phyloP scores from a whole-genome alignment of 2,888 invertebrate genomes.

The Blastobasis lacticolella region DNA sequence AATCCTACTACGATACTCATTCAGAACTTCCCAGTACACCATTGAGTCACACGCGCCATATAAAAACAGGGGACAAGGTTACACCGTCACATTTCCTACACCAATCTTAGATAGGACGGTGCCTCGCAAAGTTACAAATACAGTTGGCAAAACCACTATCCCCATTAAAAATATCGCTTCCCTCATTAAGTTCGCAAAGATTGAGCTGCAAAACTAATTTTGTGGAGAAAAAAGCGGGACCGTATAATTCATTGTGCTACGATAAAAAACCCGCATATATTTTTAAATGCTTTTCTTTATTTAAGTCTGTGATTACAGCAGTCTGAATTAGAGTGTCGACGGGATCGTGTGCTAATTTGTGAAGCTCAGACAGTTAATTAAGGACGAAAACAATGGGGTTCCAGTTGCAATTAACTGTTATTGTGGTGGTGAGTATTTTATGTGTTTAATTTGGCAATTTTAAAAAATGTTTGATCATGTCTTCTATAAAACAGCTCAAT shows the following conservation, averaged over 20 bases:
- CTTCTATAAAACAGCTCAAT: too few relatives aligned
- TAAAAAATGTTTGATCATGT: too few relatives aligned
- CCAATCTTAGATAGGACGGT: neutral
- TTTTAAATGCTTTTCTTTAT: slow-evolving; percentile 4
- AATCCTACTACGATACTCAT: too few relatives aligned
- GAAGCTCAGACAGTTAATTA: neutral
- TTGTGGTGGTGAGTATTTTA: neutral
- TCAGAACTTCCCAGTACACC: too few relatives aligned
- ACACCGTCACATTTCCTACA: neutral
- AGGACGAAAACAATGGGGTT: too few relatives aligned
- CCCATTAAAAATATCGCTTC: too few relatives aligned
- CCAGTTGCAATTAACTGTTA: neutral
- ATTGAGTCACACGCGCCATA: neutral
- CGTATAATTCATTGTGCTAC: slow-evolving; percentile 19
- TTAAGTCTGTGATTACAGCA: neutral
- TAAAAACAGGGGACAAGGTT: slow-evolving; percentile 6
- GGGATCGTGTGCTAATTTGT: neutral
- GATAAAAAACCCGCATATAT: slow-evolving; percentile 22
- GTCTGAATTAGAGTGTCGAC: neutral
- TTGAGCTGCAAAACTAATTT: too few relatives aligned
- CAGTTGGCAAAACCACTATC: too few relatives aligned
- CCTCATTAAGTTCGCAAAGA: too few relatives aligned
- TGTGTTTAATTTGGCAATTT: too few relatives aligned
- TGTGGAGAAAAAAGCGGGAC: slow-evolving; percentile 16
- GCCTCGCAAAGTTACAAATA: too few relatives aligned